Evolutionary conservation across 1,140 invertebrate species (phyloP).

Genomic region (Bilobella aurantiaca): DNA sequence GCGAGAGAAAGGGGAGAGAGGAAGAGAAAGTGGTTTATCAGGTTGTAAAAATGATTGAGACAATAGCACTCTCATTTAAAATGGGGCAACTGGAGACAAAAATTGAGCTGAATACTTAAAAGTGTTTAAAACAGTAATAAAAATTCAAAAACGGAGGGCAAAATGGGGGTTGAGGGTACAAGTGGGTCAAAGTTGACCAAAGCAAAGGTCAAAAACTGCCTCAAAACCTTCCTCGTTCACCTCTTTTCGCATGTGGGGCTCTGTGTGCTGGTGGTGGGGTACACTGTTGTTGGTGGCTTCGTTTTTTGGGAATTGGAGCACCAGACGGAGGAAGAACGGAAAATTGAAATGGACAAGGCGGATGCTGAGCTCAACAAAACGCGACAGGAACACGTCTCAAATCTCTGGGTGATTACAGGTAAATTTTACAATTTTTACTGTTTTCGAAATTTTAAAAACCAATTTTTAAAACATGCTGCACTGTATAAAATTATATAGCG

Average conservation of each 20-base stretch:
- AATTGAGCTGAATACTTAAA: no score
- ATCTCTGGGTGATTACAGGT: slow-evolving; percentile 43
- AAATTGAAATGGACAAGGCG: slow-evolving; percentile 36
- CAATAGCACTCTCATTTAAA: no score
- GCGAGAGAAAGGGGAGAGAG: no score
- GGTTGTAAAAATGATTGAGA: no score
- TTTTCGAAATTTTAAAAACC: neutral
- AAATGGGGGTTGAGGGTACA: neutral
- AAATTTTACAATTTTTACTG: no score
- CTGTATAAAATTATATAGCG: no score
- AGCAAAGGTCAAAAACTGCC: slow-evolving; percentile 31
- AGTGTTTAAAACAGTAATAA: neutral
- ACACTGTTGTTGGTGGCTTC: slow-evolving; percentile 52
- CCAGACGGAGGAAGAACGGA: slow-evolving; percentile 36
- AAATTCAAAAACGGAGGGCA: neutral
- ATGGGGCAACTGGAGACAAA: no score
- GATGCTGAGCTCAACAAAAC: slow-evolving; percentile 19
- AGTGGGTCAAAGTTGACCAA: slow-evolving; percentile 27
- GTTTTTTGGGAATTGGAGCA: slow-evolving; percentile 50
- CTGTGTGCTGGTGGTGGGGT: slow-evolving; percentile 52
- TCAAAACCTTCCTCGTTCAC: slow-evolving; percentile 40
- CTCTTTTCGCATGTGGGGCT: slow-evolving; percentile 54
- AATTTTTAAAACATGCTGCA: no score
- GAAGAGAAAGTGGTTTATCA: no score
- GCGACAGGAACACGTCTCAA: slow-evolving; percentile 32